Percentiles rank a stretch among this genome's conserved stretches.
These are phyloP conservation scores for Gobius niger DNA, from an alignment of 2,113 vertebrate genomes.

Conservation along the genomic window DNA sequence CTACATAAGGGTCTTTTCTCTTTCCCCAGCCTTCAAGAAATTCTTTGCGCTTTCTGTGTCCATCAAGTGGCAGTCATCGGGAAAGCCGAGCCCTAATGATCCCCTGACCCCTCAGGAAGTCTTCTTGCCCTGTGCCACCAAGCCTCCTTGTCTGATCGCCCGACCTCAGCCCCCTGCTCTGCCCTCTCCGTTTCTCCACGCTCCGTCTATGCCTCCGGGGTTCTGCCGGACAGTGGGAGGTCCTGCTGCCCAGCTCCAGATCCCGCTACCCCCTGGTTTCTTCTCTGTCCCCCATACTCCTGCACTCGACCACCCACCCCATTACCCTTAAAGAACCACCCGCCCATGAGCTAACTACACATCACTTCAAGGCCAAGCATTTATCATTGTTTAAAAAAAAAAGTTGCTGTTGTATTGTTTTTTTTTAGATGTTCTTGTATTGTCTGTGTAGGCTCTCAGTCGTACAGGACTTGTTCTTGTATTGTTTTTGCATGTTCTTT, in stretches of 20 bases:
- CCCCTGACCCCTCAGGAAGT: rapidly evolving
- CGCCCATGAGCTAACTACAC: background rate
- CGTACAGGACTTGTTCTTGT: too few species aligned
- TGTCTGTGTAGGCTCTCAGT: too few species aligned
- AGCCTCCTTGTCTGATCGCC: background rate
- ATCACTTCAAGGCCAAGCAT: background rate
- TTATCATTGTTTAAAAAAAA: background rate
- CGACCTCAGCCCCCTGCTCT: background rate
- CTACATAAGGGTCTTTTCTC: too few species aligned
- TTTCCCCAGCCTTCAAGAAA: slow-evolving; percentile 65
- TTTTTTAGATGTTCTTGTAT: slow-evolving; percentile 3
- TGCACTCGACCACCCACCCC: background rate
- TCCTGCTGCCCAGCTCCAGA: background rate
- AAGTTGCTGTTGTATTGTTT: slow-evolving; percentile 26
- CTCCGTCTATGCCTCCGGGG: background rate
- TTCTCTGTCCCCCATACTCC: background rate
- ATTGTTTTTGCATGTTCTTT: background rate
- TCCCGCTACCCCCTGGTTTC: background rate
- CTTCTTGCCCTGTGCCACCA: background rate
- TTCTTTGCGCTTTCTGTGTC: slow-evolving; percentile 44
- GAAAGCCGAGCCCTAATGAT: slow-evolving; percentile 15
- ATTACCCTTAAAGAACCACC: slow-evolving; percentile 8
- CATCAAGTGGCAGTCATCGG: slow-evolving; percentile 53
- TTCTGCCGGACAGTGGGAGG: slow-evolving; percentile 58
- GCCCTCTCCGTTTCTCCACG: slow-evolving; percentile 2